Evolutionary conservation across 2,797 vertebrate species (phyloP), one percentile per base, ranked within the genome.

Genomic region (Dryobates pubescens): DNA sequence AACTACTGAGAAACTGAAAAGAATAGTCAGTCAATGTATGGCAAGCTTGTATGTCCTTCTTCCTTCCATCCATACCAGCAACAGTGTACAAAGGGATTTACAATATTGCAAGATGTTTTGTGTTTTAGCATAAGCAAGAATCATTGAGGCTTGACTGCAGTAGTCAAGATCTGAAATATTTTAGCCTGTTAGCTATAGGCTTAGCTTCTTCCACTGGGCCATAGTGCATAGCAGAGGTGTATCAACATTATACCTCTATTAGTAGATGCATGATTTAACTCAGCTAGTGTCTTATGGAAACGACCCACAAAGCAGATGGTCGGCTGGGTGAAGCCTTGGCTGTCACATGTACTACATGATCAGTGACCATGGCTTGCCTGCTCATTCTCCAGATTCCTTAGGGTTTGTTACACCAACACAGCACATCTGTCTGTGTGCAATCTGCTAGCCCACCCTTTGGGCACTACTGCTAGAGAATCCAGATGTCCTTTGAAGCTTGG

Each of bases 311-410:
- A 75, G 56, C 67, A 43, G 2, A 4, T 13, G 47, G 29, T 63
- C 32, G 61, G 38, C 54, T 41, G 30, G 32, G 17, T n/a, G 63
- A 38, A 68, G 49, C 34, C 58, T 34, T 71, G 32, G 27, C 59
- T 14, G 3, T 13, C 4, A 1, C 23, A 13, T 1, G 2, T 38
- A 30, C 0, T 0, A 7, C 15, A 3, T 0, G 0, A 17, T 3
- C 41, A 29, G n/a, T 4, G 12, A 41, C 63, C 51, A n/a, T 57
- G 54, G 45, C 36, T 71, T 59, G 26, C 32, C 45, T 1, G 1
- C 76, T 16, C 30, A 3, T 63, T 29, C 70, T 61, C 23, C 67
- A 71, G 26, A 4, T 7, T 36, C 36, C 69, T 20, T 6, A 5
- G 65, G 29, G 23, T 29, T 76, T 67, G 32, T 74, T 64, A 72